Conservation (phyloP, 2,797 vertebrate species). For the Sebastolobus alascanus region DNA sequence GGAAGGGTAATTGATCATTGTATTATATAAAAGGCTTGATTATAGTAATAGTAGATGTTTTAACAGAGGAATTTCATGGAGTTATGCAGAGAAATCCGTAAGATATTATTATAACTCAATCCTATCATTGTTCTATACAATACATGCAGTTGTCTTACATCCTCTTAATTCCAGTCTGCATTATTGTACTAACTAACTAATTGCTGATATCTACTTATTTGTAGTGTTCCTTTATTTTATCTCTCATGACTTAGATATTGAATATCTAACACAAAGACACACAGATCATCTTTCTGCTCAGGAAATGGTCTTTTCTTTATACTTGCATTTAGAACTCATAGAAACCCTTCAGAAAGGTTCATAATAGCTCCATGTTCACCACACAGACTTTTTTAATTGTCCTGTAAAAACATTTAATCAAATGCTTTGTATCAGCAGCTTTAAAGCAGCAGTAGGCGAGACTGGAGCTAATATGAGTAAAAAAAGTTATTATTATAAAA, state of each 20-base stretch:
- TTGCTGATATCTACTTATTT: slow-evolving; percentile 7
- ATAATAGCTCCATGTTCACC: not conserved
- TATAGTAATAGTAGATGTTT: not conserved
- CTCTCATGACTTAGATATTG: not conserved
- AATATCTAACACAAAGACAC: not conserved
- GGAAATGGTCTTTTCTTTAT: not conserved
- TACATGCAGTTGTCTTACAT: not conserved
- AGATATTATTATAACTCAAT: not conserved
- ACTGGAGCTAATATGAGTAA: no score
- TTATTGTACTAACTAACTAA: not conserved
- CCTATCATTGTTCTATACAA: not conserved
- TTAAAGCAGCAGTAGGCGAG: not conserved
- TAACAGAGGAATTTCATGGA: not conserved
- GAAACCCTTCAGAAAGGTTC: not conserved
- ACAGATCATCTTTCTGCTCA: not conserved
- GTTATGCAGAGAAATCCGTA: not conserved
- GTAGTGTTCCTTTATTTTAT: not conserved
- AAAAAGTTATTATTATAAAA: no score
- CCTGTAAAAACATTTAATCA: slow-evolving; percentile 2
- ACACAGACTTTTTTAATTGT: not conserved
- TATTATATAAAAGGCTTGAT: not conserved
- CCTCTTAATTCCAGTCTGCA: not conserved
- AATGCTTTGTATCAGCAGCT: slow-evolving; percentile 1
- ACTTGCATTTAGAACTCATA: not conserved
- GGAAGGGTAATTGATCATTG: not conserved